These are phyloP conservation scores for Clupea harengus DNA, from an alignment of 2,113 vertebrate genomes.

Conservation along the genomic window DNA sequence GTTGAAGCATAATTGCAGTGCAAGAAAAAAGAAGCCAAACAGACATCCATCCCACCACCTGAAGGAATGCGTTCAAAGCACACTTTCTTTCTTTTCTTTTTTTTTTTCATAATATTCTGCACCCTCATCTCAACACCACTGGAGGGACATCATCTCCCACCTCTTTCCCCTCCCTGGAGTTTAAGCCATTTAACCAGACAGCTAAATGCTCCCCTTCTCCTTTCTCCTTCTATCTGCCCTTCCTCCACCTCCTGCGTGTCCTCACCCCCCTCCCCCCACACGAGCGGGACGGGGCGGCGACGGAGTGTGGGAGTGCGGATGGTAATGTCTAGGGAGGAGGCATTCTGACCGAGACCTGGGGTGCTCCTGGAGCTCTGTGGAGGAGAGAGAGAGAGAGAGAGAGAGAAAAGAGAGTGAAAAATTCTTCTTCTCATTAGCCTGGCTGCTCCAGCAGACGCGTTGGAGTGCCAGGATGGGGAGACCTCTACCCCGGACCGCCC, in stretches of 20 bases:
- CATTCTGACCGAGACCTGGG: not conserved
- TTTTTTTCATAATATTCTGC: not conserved
- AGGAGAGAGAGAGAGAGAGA: not conserved
- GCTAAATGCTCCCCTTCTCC: not conserved
- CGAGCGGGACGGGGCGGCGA: not conserved
- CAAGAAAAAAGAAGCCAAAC: not conserved
- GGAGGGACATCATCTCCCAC: not conserved
- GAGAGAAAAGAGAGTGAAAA: not conserved
- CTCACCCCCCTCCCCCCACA: not conserved
- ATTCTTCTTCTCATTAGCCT: not conserved
- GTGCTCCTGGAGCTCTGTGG: not conserved
- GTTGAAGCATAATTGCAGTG: conserved; percentile 29
- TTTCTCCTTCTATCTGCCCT: not conserved
- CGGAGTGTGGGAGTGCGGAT: not conserved
- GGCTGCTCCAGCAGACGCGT: not conserved
- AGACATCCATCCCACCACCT: conserved; percentile 6
- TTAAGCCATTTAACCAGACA: not conserved
- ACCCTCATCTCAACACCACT: not conserved
- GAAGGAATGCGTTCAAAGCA: not conserved
- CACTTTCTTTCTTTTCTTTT: not conserved
- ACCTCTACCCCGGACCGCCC: not conserved
- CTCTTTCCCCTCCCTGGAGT: not conserved
- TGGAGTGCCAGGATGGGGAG: not conserved
- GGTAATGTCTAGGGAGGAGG: not conserved
- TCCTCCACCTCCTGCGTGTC: not conserved